phyloP scores from a whole-genome alignment of 2,888 invertebrate species.

The Amblyteles armatorius region DNA sequence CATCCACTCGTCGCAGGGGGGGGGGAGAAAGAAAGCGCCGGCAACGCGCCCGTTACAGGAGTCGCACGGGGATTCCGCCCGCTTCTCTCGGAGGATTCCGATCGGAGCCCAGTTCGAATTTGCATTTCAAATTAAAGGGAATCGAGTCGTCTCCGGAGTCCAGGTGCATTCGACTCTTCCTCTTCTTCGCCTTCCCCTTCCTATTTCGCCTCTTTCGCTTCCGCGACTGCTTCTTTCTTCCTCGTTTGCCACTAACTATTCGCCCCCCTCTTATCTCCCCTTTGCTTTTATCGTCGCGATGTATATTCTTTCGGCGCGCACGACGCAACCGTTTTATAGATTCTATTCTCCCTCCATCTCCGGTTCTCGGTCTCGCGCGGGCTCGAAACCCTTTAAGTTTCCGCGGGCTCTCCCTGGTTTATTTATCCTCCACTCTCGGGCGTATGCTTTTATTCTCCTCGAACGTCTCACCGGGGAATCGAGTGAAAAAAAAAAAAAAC shows the following conservation, averaged over 20 bases:
- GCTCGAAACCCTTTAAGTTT: slow-evolving; percentile 42
- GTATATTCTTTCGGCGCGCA: slow-evolving; percentile 59
- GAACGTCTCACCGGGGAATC: slow-evolving; percentile 40
- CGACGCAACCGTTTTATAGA: slow-evolving; percentile 62
- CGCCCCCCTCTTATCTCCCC: not conserved
- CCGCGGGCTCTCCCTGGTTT: slow-evolving; percentile 45
- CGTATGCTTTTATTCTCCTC: slow-evolving; percentile 16
- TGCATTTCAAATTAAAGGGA: slow-evolving; percentile 69
- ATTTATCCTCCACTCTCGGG: slow-evolving; percentile 64
- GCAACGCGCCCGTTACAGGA: slow-evolving; percentile 2
- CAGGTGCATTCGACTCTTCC: slow-evolving; percentile 35
- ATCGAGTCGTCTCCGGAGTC: slow-evolving; percentile 61
- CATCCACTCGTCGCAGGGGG: slow-evolving; percentile 42
- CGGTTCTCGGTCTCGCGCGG: slow-evolving; percentile 3
- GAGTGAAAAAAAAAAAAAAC: not conserved
- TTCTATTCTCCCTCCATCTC: slow-evolving; percentile 39
- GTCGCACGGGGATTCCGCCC: slow-evolving; percentile 59
- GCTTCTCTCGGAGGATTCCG: slow-evolving; percentile 53
- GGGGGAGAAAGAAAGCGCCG: slow-evolving; percentile 24
- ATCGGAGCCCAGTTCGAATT: slow-evolving; percentile 56
- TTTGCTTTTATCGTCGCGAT: slow-evolving; percentile 8
- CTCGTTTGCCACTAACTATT: slow-evolving; percentile 18
- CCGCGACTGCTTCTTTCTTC: slow-evolving; percentile 9
- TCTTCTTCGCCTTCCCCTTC: not conserved
- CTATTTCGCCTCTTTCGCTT: slow-evolving; percentile 12